Evolutionary conservation across 2,113 vertebrate species (phyloP), one percentile per base, ranked within the genome.

Genomic region (Vanacampus margaritifer): DNA sequence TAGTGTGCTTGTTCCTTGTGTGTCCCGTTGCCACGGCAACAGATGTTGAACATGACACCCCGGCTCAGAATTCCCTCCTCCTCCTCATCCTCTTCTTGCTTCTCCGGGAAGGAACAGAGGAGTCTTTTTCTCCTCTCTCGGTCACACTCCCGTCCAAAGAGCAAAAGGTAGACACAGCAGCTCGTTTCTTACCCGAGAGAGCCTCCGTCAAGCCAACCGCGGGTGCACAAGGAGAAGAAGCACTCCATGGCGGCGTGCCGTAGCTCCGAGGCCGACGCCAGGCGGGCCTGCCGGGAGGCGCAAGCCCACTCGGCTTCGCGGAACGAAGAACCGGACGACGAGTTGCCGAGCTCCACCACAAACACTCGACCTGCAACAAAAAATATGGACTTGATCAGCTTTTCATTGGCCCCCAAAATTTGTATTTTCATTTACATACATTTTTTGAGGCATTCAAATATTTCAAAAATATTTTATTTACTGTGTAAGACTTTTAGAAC

Each of bases 181-280:
- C 19, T 50, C 6, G 24, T 28, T 24, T 61, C 95, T 95, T 93
- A 98, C 96, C 96, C 96, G 0, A 94, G 80, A 8, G 84, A 85
- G 75, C 93, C 92, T 0, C 92, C 93, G 0, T 92, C 87, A 1
- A 98, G 91, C 96, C 96, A 98, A 72, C 95, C 95, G 0, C 84
- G 92, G 68, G 93, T 90, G 73, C 96, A 98, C 11, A 77, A 76
- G 0, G 92, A 61, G 0, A 95, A 93, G 75, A 94, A 86, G 64
- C 96, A 98, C 64, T 95, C 93, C 67, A 79, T 77, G 74, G 97
- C 92, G 39, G 94, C 91, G 13, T 91, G 91, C 68, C 68, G 92
- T 78, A 98, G 90, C 77, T 97, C 94, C 8, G 91, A 93, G 1
- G 79, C 87, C 5, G 94, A 94, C 19, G 91, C 95, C 86, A 98